Conservation (phyloP, 1,140 invertebrate species). For the Pseudomyrmex concolor region DNA sequence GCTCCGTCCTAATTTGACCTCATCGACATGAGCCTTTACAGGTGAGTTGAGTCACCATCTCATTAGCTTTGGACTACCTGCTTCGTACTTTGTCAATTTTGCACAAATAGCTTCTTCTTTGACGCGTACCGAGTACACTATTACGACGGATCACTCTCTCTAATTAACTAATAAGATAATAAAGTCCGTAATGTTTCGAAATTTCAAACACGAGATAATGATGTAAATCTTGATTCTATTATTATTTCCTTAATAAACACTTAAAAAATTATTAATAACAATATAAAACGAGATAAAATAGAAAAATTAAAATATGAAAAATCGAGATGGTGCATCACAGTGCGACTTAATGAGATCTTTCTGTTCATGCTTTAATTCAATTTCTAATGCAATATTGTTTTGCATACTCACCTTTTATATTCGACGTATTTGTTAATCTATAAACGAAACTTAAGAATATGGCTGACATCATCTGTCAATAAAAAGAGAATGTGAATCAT, state of each 20-base stretch:
- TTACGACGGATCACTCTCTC: slow-evolving; percentile 1
- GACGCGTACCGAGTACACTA: neutral
- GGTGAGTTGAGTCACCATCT: slow-evolving; percentile 69
- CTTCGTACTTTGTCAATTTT: slow-evolving; percentile 64
- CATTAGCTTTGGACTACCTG: slow-evolving; percentile 53
- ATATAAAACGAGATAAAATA: no score
- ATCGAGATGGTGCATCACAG: slow-evolving; percentile 1
- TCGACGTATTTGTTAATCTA: neutral
- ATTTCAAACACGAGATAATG: slow-evolving; percentile 4
- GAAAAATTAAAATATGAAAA: no score
- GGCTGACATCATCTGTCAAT: neutral
- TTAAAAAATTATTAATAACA: neutral
- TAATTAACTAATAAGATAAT: slow-evolving; percentile 18
- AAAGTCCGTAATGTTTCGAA: neutral
- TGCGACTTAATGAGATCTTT: neutral
- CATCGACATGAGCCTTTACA: slow-evolving; percentile 64
- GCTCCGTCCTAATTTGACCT: slow-evolving; percentile 65
- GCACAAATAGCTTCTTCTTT: slow-evolving; percentile 1
- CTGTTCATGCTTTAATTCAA: neutral
- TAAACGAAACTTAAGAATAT: no score
- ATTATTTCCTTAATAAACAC: neutral
- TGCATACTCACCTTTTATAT: slow-evolving; percentile 6
- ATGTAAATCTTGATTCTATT: slow-evolving; percentile 2
- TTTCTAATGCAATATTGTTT: neutral
- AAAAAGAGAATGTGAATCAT: neutral